Evolutionary conservation across 23 tunicate species (phyloP).

Genomic region (Corella eumyota): DNA sequence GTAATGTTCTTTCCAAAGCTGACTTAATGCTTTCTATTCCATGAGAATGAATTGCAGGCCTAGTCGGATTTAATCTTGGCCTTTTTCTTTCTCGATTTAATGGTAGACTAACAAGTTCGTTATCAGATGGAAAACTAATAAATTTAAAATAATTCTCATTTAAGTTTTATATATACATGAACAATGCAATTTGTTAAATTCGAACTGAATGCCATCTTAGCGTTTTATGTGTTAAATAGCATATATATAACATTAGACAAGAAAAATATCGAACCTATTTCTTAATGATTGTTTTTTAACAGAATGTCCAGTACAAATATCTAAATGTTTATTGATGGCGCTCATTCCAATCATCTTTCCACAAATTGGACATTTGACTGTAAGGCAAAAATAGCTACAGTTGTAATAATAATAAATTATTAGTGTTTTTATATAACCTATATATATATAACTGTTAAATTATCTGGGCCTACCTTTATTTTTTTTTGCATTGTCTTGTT

Average conservation of each 20-base stretch:
- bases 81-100: neutral
- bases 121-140: neutral
- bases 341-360: slow-evolving; percentile 7
- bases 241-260: too few relatives aligned
- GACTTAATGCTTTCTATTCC: slow-evolving; percentile 22
- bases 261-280: too few relatives aligned
- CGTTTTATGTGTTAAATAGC: too few relatives aligned
- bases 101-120: neutral
- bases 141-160: neutral
- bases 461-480: too few relatives aligned
- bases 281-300: slow-evolving; percentile 28
- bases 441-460: too few relatives aligned
- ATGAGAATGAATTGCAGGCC: too few relatives aligned
- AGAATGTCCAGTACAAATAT: slow-evolving; percentile 31
- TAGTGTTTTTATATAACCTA: too few relatives aligned
- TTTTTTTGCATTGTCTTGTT: too few relatives aligned
- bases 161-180: neutral
- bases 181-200: too few relatives aligned
- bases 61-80: too few relatives aligned
- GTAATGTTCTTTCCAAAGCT: slow-evolving; percentile 19
- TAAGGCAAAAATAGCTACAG: neutral
- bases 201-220: too few relatives aligned
- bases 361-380: slow-evolving; percentile 69
- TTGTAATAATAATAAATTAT: neutral
- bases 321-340: slow-evolving; percentile 52